These are phyloP conservation scores for Hepsetus odoe DNA, from an alignment of 2,113 vertebrate species.

Conservation along the genomic window DNA sequence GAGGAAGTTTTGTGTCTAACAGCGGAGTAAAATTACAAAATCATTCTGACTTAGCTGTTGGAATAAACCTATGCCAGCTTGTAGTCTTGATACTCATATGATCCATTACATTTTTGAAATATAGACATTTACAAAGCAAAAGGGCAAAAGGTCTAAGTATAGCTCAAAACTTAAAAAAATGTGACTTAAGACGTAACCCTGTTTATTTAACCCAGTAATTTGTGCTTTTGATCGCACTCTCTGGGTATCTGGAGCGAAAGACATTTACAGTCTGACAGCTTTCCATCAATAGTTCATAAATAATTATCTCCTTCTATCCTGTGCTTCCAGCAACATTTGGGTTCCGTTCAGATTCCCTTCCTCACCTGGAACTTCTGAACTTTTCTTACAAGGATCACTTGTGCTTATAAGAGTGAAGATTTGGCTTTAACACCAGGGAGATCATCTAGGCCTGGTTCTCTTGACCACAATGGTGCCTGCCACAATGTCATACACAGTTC, in stretches of 20 bases:
- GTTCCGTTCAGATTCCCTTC: slow-evolving; percentile 3
- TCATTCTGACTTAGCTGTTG: not conserved
- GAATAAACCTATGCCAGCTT: not conserved
- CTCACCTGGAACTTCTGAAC: not conserved
- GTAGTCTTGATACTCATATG: not conserved
- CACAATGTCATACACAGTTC: slow-evolving; percentile 98
- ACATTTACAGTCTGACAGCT: not conserved
- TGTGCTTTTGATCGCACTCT: not conserved
- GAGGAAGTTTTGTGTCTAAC: not conserved
- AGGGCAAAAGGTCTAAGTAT: too few relatives aligned
- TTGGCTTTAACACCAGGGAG: slow-evolving; percentile 10
- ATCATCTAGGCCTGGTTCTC: slow-evolving; percentile 88
- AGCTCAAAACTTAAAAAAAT: too few relatives aligned
- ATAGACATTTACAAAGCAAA: too few relatives aligned
- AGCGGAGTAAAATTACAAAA: not conserved
- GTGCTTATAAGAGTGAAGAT: not conserved
- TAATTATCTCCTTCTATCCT: not conserved
- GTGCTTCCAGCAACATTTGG: not conserved
- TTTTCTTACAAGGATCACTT: slow-evolving; percentile 7
- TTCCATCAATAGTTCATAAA: slow-evolving; percentile 7
- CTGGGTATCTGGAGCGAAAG: slow-evolving; percentile 21
- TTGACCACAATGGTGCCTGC: slow-evolving; percentile 98
- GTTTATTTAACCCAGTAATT: not conserved
- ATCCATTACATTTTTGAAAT: too few relatives aligned
- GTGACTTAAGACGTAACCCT: too few relatives aligned